Conservation (phyloP, 2,888 invertebrate species). For the Ophioninae sp. region DNA sequence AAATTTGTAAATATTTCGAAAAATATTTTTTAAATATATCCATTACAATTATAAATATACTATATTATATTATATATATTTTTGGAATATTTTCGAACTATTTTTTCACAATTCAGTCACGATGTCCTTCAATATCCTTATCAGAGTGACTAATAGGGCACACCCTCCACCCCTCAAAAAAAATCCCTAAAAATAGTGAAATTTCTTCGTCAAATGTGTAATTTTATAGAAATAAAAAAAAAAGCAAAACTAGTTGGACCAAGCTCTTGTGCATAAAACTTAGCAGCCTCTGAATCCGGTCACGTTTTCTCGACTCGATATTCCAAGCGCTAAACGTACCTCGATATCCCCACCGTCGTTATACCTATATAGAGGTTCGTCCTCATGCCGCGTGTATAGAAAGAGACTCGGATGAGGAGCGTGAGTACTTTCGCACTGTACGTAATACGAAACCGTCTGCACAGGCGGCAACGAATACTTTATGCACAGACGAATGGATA, state of each 20-base stretch:
- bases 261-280: constrained; percentile 27
- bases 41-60: no score
- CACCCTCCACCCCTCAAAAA: no score
- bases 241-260: not conserved
- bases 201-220: no score
- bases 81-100: no score
- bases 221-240: no score
- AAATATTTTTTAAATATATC: no score
- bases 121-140: no score
- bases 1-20: no score
- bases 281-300: constrained; percentile 38
- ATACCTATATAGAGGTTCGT: not conserved
- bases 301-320: constrained; percentile 52
- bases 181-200: no score
- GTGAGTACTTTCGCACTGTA: not conserved
- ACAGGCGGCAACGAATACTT: constrained; percentile 27
- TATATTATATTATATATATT: no score
- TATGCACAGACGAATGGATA: constrained; percentile 46
- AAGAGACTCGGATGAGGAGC: not conserved
- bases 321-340: constrained; percentile 30
- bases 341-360: not conserved
- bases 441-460: constrained; percentile 18
- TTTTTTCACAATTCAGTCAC: no score
- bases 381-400: not conserved
- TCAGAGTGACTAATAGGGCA: no score